A percentile compares a stretch with the other conserved stretches of the same genome.
These are phyloP conservation scores for Drosophila buzzatii DNA, from an alignment of 2,888 invertebrate species.

Conservation along the genomic window DNA sequence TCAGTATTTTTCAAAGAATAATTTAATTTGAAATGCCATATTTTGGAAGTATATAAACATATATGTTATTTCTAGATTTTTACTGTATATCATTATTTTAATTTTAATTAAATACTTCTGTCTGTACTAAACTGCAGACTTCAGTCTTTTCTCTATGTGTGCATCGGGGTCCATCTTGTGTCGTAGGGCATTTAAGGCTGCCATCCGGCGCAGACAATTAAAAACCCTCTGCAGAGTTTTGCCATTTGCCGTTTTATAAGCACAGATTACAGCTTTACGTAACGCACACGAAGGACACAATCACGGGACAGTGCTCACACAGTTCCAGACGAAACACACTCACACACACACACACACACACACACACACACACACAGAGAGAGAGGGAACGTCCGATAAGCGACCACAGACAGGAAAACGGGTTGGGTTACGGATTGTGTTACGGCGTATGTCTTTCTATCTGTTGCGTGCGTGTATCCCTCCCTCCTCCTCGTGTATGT, in stretches of 20 bases:
- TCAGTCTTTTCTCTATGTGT: conserved; percentile 28
- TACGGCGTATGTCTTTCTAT: conserved; percentile 40
- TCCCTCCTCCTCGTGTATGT: neutral
- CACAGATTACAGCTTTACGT: conserved; percentile 80
- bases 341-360: neutral
- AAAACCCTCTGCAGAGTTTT: conserved; percentile 79
- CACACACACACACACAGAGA: neutral
- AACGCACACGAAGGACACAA: conserved; percentile 59
- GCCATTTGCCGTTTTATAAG: conserved; percentile 81
- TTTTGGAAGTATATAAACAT: too few species aligned
- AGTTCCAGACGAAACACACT: conserved; percentile 44
- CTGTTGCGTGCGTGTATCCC: conserved; percentile 15
- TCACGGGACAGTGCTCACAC: neutral
- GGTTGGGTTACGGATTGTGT: conserved; percentile 40
- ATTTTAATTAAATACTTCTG: conserved; percentile 1
- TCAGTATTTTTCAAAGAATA: too few species aligned
- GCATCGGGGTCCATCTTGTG: conserved; percentile 37
- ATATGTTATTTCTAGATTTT: neutral
- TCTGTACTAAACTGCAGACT: neutral
- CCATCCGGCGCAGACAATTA: conserved; percentile 80
- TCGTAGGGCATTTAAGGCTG: conserved; percentile 72
- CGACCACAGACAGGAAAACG: conserved; percentile 58
- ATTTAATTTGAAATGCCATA: too few species aligned
- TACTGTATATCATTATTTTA: neutral
- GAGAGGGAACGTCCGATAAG: conserved; percentile 64